These are phyloP conservation scores for silkworm (Bombyx mori) DNA, from an alignment of 1,140 invertebrate species.

Conservation along the genomic window ASM3026992v2 NC_085108.1:433501-434000, in stretches of 20 bases:
- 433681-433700: not conserved
- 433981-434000: too few relatives aligned
- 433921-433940: constrained; percentile 7
- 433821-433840: not conserved
- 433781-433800: constrained; percentile 5
- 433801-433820: constrained; percentile 6
- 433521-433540: too few relatives aligned
- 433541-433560: too few relatives aligned
- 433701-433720: constrained; percentile 9
- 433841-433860: not conserved
- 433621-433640: too few relatives aligned
- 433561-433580: too few relatives aligned
- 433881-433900: too few relatives aligned
- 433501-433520: too few relatives aligned
- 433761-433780: not conserved
- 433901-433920: constrained; percentile 1
- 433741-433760: constrained; percentile 10
- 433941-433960: constrained; percentile 6
- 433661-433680: too few relatives aligned
- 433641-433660: too few relatives aligned
- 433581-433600: too few relatives aligned
- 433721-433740: constrained; percentile 11
- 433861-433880: not conserved
- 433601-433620: too few relatives aligned
- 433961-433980: not conserved